Evolutionary conservation across 2,113 vertebrate species (phyloP).

Genomic region (Prunella himalayana): DNA sequence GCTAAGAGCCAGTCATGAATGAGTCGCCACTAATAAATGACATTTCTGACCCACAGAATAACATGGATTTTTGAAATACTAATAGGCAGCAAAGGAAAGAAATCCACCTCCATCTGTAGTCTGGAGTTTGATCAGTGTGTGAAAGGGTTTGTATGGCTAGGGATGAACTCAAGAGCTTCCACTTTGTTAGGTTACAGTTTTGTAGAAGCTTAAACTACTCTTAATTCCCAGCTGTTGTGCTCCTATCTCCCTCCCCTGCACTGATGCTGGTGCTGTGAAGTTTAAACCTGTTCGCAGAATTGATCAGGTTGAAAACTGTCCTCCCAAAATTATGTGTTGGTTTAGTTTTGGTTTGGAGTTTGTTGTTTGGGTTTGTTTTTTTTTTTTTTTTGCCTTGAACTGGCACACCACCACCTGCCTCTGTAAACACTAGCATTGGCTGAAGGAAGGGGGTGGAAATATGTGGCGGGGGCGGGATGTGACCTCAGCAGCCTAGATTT

Average conservation of each 20-base stretch:
- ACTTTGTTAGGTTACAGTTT: not conserved
- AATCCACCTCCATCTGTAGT: not conserved
- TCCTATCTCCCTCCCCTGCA: not conserved
- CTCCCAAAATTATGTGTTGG: not conserved
- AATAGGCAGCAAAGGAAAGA: not conserved
- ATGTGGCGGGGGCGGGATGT: slow-evolving; percentile 36
- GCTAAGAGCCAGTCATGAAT: not conserved
- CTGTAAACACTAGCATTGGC: slow-evolving; percentile 3
- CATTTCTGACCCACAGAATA: not conserved
- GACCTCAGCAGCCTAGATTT: slow-evolving; percentile 63
- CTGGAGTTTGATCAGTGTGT: not conserved
- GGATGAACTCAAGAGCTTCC: not conserved
- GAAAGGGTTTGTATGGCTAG: not conserved
- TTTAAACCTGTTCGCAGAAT: not conserved
- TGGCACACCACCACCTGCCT: not conserved
- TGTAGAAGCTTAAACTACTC: not conserved
- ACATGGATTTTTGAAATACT: not conserved
- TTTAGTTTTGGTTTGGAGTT: not conserved
- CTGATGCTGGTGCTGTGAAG: not conserved
- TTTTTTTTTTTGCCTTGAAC: not conserved
- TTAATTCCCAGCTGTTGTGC: not conserved
- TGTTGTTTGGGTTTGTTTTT: not conserved
- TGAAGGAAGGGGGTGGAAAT: slow-evolving; percentile 38
- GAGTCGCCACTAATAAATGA: not conserved
- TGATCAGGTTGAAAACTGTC: not conserved